Conservation (phyloP, 2,888 invertebrate genomes). For the Pseudolycoriella hygida region DNA sequence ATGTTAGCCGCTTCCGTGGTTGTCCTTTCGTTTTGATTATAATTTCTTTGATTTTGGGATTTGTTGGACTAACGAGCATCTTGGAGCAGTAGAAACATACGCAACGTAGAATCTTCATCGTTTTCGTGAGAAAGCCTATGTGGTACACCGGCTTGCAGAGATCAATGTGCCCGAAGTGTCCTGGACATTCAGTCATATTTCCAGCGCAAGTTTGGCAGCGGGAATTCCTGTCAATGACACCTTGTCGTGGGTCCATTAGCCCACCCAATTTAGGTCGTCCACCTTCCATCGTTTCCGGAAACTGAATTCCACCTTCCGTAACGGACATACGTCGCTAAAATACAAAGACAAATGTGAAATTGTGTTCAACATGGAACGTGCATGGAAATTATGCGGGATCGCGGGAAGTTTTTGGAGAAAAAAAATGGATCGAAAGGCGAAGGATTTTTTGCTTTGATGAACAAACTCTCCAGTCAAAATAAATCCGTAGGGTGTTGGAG, state of each 20-base stretch:
- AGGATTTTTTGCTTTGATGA: no score
- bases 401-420: no score
- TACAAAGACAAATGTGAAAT: constrained; percentile 10
- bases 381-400: no score
- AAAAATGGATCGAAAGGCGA: no score
- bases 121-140: constrained; percentile 93
- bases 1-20: constrained; percentile 81
- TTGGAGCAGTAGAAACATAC: constrained; percentile 99
- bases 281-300: constrained; percentile 96
- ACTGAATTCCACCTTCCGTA: constrained; percentile 90
- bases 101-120: constrained; percentile 92
- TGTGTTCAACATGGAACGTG: no score
- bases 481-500: no score
- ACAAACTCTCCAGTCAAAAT: no score
- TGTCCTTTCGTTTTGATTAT: constrained; percentile 93
- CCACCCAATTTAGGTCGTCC: constrained; percentile 96
- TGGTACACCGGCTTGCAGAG: constrained; percentile 97
- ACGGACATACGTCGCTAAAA: constrained; percentile 88
- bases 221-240: constrained; percentile 86
- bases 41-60: constrained; percentile 37
- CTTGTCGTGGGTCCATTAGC: constrained; percentile 98
- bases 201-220: constrained; percentile 93
- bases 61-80: constrained; percentile 83
- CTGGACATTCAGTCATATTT: constrained; percentile 97
- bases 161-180: constrained; percentile 98